Base-by-base conservation (phyloP, 2,888 invertebrate genomes). In the Lasioglossum vierecki region DNA sequence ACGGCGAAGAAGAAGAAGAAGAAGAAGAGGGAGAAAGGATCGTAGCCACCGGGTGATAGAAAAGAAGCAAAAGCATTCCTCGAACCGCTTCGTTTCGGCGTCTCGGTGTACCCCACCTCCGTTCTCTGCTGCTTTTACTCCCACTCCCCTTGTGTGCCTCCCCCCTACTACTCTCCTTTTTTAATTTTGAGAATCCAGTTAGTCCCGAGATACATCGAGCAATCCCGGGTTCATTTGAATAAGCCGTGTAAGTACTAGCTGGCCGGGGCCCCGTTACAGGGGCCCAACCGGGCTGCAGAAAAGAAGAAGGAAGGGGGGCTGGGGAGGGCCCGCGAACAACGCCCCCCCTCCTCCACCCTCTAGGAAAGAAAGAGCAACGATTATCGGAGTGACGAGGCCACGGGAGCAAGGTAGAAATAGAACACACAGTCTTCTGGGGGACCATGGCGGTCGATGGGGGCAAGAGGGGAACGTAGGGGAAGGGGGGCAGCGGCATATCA, bases 141-240 rank as follows among this genome's bases (percentile, higher is more conserved):
- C 60, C 60, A 63, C 60, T 63, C 60, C 26, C 26, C 60, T 13
- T 26, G 60, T 63, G 30, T 3, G 60, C 74, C 68, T 60, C 57
- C 39, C 60, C 66, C 60, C 35, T 30, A 49, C 53, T 79, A 84
- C 88, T 89, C 88, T 92, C 90, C 88, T 93, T 93, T 92, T 93
- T 93, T 91, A 93, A 93, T 93, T 93, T 93, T 93, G 82, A 93
- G 93, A 93, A 93, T 93, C 92, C 93, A 93, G 93, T 93, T 93
- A 93, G 89, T 85, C 88, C 85, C 90, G 92, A 93, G 93, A 93
- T 93, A 92, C 92, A 93, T 93, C 93, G 89, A 91, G 92, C 93
- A 92, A 93, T 93, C 93, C 91, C 53, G 80, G 79, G 87, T 93
- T 94, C 93, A 93, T 94, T 94, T 94, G 93, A 94, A 94, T 94